phyloP scores from a whole-genome alignment of 1,140 invertebrate genomes.

The Drosophila yakuba region DNA sequence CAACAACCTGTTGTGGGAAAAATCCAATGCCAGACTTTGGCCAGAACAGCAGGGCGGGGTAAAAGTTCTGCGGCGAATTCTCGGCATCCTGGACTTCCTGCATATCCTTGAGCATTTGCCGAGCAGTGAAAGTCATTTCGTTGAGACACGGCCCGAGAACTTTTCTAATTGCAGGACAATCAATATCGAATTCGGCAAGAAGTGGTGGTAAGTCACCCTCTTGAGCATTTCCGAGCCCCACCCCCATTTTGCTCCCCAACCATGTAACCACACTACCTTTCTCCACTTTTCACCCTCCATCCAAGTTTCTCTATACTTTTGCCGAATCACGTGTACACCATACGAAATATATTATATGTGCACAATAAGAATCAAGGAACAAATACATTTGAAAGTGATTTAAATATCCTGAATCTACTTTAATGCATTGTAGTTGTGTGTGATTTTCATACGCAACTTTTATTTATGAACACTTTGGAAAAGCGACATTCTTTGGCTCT shows the following conservation, averaged over 20 bases:
- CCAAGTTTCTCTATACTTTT: conserved; percentile 22
- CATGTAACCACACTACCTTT: conserved; percentile 13
- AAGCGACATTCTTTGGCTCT: background rate
- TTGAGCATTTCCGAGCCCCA: background rate
- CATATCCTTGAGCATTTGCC: conserved; percentile 23
- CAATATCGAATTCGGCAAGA: conserved; percentile 39
- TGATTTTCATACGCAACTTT: background rate
- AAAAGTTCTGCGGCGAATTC: conserved; percentile 29
- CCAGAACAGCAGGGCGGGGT: conserved; percentile 4
- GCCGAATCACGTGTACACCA: conserved; percentile 25
- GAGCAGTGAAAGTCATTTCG: conserved; percentile 43
- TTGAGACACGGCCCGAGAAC: conserved; percentile 23
- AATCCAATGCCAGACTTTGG: conserved; percentile 46
- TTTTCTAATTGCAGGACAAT: conserved; percentile 61
- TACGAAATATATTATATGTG: background rate
- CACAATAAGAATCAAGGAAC: too few species aligned
- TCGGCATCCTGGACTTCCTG: conserved; percentile 27
- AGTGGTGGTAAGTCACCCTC: conserved; percentile 27
- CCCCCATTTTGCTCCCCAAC: background rate
- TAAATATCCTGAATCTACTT: background rate
- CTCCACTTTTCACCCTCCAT: conserved; percentile 4
- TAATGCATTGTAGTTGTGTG: background rate
- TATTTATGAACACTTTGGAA: background rate
- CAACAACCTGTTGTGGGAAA: conserved; percentile 78
- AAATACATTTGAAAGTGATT: too few species aligned